phyloP scores from a whole-genome alignment of 2,888 invertebrate species.

The Limnephilus marmoratus region DNA sequence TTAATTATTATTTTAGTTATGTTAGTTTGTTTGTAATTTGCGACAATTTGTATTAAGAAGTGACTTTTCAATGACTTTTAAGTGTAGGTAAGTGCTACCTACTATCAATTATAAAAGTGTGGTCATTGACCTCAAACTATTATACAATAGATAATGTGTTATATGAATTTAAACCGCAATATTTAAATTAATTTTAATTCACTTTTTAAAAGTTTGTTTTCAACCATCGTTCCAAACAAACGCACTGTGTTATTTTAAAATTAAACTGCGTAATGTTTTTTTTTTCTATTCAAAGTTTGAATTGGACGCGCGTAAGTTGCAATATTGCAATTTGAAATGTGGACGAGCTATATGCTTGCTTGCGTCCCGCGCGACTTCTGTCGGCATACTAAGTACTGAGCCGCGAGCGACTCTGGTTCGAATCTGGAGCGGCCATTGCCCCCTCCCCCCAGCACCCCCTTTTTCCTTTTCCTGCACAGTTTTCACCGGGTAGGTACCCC shows the following conservation, averaged over 20 bases:
- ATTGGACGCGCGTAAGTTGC: background rate
- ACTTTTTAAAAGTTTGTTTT: background rate
- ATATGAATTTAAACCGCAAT: background rate
- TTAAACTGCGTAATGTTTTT: background rate
- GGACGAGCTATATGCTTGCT: background rate
- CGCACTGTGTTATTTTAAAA: background rate
- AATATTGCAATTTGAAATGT: background rate
- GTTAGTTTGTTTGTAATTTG: background rate
- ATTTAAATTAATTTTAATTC: background rate
- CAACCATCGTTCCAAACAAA: background rate
- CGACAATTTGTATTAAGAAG: background rate
- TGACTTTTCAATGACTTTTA: background rate
- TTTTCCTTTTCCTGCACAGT: background rate
- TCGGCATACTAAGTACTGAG: conserved; percentile 34
- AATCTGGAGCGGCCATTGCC: conserved; percentile 45
- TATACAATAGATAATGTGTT: background rate
- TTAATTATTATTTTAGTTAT: background rate
- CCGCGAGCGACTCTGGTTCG: background rate
- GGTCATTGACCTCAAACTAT: background rate
- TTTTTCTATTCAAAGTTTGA: background rate
- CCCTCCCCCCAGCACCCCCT: conserved; percentile 8
- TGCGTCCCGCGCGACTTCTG: background rate
- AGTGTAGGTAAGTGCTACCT: background rate
- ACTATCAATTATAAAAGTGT: background rate
- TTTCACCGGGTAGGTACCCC: conserved; percentile 34